Conservation (phyloP, 1,140 invertebrate genomes). For the Sitophilus oryzae region DNA sequence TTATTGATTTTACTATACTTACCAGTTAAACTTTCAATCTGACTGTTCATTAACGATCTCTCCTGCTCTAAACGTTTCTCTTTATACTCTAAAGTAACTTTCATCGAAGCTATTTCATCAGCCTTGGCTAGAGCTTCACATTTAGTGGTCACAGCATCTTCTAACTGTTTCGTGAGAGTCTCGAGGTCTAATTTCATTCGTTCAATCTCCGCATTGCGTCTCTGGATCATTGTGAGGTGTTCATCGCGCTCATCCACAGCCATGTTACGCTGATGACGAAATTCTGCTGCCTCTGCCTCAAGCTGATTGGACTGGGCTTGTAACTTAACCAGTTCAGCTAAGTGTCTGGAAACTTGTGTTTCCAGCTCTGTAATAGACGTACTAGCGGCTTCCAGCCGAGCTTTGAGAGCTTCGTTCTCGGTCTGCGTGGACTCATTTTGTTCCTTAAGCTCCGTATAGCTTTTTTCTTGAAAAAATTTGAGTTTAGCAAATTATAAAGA, state of each 20-base stretch:
- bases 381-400: constrained; percentile 57
- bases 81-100: constrained; percentile 70
- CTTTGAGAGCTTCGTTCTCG: constrained; percentile 57
- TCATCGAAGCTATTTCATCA: constrained; percentile 74
- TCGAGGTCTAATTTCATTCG: constrained; percentile 57
- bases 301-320: constrained; percentile 52
- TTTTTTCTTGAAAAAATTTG: constrained; percentile 48
- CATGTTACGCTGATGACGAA: constrained; percentile 55
- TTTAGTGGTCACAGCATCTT: constrained; percentile 65
- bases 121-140: constrained; percentile 73
- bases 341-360: constrained; percentile 54
- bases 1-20: background rate
- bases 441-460: constrained; percentile 52
- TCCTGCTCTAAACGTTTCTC: constrained; percentile 81
- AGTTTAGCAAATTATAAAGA: constrained; percentile 10
- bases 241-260: constrained; percentile 66
- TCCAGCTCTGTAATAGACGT: constrained; percentile 57
- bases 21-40: constrained; percentile 64
- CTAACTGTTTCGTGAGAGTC: constrained; percentile 60
- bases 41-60: constrained; percentile 62
- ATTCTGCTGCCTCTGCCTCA: constrained; percentile 50
- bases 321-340: constrained; percentile 56
- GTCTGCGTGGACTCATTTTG: constrained; percentile 52
- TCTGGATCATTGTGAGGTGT: constrained; percentile 60
- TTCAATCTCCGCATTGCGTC: constrained; percentile 63